Base-by-base conservation (phyloP, 2,113 vertebrate species). In the Climacteris rufus region DNA sequence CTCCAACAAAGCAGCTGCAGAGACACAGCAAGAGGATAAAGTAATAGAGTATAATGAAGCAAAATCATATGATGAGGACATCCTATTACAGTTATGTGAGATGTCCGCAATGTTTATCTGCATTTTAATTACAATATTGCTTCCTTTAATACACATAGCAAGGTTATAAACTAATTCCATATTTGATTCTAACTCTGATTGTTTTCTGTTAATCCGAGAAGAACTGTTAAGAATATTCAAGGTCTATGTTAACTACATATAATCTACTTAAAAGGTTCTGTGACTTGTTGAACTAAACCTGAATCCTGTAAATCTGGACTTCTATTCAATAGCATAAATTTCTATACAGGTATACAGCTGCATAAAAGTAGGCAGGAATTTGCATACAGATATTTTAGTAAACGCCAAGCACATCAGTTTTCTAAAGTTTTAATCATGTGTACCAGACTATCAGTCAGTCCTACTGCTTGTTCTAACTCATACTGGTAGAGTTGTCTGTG, bases 161-260 rank as follows among this genome's bases (percentile, higher is more conserved):
- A 95, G 94, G 81, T 82, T 94, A 92, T 87, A 94, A 97, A 97
- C 91, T 97, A 97, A 98, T 97, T 97, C 86, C 74, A 79, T 90
- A 96, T 97, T 96, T 96, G 52, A 94, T 90, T 90, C 89, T 93
- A 81, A 93, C 35, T 74, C 81, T 90, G 72, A 97, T 95, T 95
- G 85, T 90, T 94, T 93, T 74, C 94, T n/a, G 11, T 97, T 97
- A 97, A 97, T 94, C 94, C 50, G 45, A 95, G 83, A 96, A 80
- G 92, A 88, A 83, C 24, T 94, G 92, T 65, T 82, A 95, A 91
- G 87, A 96, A 79, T 81, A 94, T 69, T 50, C 76, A 80, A 81
- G 84, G 92, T 87, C 83, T 60, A 27, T 30, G 63, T 78, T 97
- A 87, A 37, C 35, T 63, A 79, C 89, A 78, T 45, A 76, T 93